Conservation (phyloP, 2,113 vertebrate genomes). For the Archocentrus centrarchus region DNA sequence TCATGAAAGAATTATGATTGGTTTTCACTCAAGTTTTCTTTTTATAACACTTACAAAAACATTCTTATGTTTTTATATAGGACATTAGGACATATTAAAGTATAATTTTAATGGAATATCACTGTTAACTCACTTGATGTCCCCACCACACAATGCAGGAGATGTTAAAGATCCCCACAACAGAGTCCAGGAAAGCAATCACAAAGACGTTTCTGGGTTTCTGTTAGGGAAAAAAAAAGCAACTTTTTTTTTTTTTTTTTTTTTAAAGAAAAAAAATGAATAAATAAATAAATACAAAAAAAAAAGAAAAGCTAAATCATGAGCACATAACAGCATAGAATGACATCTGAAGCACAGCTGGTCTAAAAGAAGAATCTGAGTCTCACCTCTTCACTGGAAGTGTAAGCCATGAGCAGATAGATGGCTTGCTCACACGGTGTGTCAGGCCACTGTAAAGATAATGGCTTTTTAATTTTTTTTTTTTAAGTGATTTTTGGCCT, state of each 20-base stretch:
- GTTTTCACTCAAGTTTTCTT: neutral
- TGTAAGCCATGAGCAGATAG: constrained; percentile 93
- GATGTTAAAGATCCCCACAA: constrained; percentile 91
- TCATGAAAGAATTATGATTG: neutral
- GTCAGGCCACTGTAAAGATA: constrained; percentile 92
- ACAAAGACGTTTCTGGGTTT: constrained; percentile 87
- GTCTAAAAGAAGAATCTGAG: neutral
- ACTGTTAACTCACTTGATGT: constrained; percentile 87
- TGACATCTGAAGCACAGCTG: neutral
- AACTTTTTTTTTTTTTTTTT: too few species aligned
- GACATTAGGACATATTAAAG: too few species aligned
- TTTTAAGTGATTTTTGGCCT: too few species aligned
- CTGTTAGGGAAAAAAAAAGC: constrained; percentile 63
- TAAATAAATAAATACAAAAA: too few species aligned
- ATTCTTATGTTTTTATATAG: too few species aligned
- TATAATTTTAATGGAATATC: neutral
- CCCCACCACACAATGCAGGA: constrained; percentile 99
- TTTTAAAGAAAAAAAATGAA: too few species aligned
- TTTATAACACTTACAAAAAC: neutral
- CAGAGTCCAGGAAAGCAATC: constrained; percentile 90
- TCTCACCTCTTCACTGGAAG: constrained; percentile 88
- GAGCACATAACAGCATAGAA: neutral
- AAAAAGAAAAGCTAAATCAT: neutral
- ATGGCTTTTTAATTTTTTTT: constrained; percentile 60
- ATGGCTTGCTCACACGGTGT: constrained; percentile 86